phyloP scores from a whole-genome alignment of 2,888 invertebrate species.

The Zygothrica quintamaculata region DNA sequence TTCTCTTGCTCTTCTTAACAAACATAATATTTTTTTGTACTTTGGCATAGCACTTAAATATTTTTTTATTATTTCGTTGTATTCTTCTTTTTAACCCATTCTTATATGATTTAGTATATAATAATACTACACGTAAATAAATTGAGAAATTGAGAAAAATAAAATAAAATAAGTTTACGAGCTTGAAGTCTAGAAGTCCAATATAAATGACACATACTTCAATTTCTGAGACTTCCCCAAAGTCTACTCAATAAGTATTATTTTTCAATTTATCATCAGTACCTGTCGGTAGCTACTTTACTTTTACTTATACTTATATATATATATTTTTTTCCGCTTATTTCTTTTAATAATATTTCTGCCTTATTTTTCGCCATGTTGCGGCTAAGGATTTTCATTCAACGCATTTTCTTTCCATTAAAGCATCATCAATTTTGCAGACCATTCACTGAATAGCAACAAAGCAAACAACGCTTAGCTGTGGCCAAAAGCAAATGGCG shows the following conservation, averaged over 20 bases:
- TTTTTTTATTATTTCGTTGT: no score
- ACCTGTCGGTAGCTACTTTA: conserved; percentile 49
- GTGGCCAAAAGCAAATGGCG: conserved; percentile 44
- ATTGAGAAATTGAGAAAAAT: conserved; percentile 5
- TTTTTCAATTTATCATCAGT: conserved; percentile 75
- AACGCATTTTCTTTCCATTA: conserved; percentile 53
- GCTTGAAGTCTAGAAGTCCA: conserved; percentile 4
- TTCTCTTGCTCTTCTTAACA: no score
- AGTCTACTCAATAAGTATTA: conserved; percentile 60
- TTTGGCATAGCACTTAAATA: no score
- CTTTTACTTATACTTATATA: neutral
- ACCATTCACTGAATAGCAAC: conserved; percentile 17
- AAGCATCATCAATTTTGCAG: conserved; percentile 57
- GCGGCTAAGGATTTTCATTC: conserved; percentile 47
- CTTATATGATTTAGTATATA: neutral
- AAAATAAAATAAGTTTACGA: no score
- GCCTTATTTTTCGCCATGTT: conserved; percentile 27
- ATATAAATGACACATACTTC: conserved; percentile 31
- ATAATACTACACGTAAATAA: neutral
- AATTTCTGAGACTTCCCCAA: conserved; percentile 32
- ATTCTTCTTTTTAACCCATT: no score
- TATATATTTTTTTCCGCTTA: neutral
- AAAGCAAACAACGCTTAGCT: conserved; percentile 41
- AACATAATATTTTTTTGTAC: no score
- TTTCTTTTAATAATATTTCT: neutral